Evolutionary conservation across 2,888 invertebrate species (phyloP), one percentile per base, ranked within the genome.

Genomic region (Ectobius pallidus): DNA sequence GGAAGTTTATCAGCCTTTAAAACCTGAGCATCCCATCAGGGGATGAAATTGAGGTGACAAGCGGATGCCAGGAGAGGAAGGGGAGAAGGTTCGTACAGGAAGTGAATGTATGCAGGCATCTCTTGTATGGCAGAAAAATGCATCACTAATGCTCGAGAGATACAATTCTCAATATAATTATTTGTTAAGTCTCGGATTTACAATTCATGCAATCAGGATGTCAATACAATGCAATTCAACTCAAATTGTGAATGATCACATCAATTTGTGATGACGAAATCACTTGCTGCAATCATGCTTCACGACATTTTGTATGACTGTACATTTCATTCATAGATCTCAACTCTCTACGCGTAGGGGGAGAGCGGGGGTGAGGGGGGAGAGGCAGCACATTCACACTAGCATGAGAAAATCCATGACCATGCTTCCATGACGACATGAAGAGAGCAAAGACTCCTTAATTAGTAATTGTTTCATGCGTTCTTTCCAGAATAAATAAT

Each of bases 271-370:
- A n/a, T n/a, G n/a, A n/a, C n/a, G n/a, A n/a, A n/a, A n/a, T n/a
- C n/a, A n/a, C n/a, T n/a, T n/a, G n/a, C n/a, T n/a, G n/a, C n/a
- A n/a, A n/a, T 20, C 20, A 14, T 46, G 65, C 20, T 25, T 65
- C 65, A n/a, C 46, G 46, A 65, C 16, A 25, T 65, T 65, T 44
- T 39, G 65, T 34, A n/a, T 44, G 44, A n/a, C 46, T 46, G 65
- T 65, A 65, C 65, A 46, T 9, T 65, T 65, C 65, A 65, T 65
- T 65, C 65, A 65, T 65, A 30, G 30, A 30, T 58, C n/a, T n/a
- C 22, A 6, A 3, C 30, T 58, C 30, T 7, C 9, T 46, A 7
- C 3, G 9, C 16, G 14, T 16, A 32, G 20, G 9, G 39, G 44
- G n/a, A 25, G 27, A 16, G 65, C 27, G 22, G 65, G 9, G 30